Conservation (phyloP, 2,797 vertebrate genomes). For the Hemitrygon akajei region DNA sequence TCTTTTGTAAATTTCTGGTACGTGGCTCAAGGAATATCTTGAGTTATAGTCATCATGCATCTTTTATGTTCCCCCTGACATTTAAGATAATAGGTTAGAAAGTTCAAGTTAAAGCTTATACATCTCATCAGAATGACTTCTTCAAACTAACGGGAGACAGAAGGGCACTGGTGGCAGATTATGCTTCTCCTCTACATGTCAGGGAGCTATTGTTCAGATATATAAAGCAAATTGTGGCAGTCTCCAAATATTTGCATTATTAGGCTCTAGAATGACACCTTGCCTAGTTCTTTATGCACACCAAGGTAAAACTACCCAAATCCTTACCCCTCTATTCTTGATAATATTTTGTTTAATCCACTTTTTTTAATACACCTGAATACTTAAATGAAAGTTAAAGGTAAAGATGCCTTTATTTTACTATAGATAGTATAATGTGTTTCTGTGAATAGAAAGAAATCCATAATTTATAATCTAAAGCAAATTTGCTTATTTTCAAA, state of each 20-base stretch:
- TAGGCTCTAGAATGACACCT: neutral
- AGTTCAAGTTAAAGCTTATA: too few relatives aligned
- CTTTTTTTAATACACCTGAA: neutral
- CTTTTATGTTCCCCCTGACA: neutral
- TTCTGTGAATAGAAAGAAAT: neutral
- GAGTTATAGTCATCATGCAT: neutral
- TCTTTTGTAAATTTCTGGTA: neutral
- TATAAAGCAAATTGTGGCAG: neutral
- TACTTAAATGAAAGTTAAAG: neutral
- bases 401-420: neutral
- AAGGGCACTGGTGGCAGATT: neutral
- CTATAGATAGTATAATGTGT: neutral
- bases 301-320: neutral
- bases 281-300: neutral
- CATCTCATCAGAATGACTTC: neutral
- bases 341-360: slow-evolving; percentile 30
- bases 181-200: neutral
- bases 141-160: neutral
- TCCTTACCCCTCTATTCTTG: neutral
- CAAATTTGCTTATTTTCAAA: slow-evolving; percentile 7
- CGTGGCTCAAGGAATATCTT: neutral
- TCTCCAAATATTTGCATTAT: slow-evolving; percentile 3
- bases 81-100: neutral
- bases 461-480: neutral
- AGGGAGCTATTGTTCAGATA: neutral